Base-by-base conservation (phyloP, 2,888 invertebrate genomes). In the Glaucopsyche alexis region DNA sequence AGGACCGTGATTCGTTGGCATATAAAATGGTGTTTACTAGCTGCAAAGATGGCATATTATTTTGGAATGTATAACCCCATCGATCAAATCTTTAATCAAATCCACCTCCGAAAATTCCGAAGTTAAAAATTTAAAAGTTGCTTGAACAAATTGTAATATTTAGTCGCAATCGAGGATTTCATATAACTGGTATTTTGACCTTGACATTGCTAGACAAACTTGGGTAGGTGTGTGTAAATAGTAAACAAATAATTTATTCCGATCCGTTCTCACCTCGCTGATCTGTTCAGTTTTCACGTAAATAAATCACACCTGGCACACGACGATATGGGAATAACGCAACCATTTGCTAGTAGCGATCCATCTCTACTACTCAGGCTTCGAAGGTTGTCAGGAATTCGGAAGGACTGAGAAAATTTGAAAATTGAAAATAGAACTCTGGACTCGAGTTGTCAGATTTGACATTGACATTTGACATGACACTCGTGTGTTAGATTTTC, bases 191-290 rank as follows among this genome's bases (percentile, higher is more conserved):
- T 60, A 16, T 19, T 5, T 11, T 19, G 66, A 66, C 66, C 66
- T 66, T 66, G 66, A 66, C 66, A 66, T 66, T 66, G 42, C 66
- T n/a, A 66, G 42, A 66, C 66, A 42, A 40, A 42, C 66, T 29
- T 60, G 29, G 60, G 29, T 38, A 38, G 29, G 38, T 60, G 60
- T 60, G 38, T 60, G 60, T 60, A 60, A 60, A 60, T 29, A 60
- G 60, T 60, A 60, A 60, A 60, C 60, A 60, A 29, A 38, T 60
- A 60, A 60, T 60, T 60, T 60, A 60, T 60, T 60, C 60, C 13
- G 13, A 11, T 38, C 60, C 29, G 60, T 60, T 60, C 60, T 29
- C 60, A 60, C 13, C 29, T 60, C 29, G 7, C 29, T 38, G 38
- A 55, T 55, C 55, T 5, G 29, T 19, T 29, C 29, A 13, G 38